These are phyloP conservation scores for Orthonychiurus folsomi DNA, from an alignment of 2,888 invertebrate species.

Conservation along the genomic window DNA sequence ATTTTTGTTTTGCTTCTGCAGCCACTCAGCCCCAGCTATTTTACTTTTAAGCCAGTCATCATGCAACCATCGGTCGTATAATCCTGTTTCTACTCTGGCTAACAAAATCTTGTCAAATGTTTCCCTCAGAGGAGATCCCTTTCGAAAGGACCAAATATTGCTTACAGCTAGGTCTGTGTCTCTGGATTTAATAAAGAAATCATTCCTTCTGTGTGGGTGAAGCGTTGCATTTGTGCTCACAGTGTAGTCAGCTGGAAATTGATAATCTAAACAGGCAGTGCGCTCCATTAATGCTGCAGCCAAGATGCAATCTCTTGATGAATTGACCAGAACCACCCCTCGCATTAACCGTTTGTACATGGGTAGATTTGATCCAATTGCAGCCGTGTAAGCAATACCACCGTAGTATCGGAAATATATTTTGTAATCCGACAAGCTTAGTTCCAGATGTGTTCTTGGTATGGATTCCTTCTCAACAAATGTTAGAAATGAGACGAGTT, in stretches of 20 bases:
- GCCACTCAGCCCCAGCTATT: conserved; percentile 5
- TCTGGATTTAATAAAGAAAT: background rate
- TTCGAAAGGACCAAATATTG: background rate
- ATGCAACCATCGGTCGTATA: background rate
- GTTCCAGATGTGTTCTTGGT: conserved; percentile 7
- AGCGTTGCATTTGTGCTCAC: conserved; percentile 2
- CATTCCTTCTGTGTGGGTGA: background rate
- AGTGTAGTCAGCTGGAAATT: background rate
- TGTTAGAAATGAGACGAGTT: conserved; percentile 3
- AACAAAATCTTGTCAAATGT: conserved; percentile 7
- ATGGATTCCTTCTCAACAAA: background rate
- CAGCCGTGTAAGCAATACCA: conserved; percentile 5
- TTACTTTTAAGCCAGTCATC: background rate
- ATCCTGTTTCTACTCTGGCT: background rate
- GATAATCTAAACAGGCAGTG: conserved; percentile 11
- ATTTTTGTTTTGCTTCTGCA: background rate
- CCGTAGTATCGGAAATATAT: conserved; percentile 11
- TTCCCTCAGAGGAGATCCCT: conserved; percentile 2
- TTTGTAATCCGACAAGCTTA: background rate
- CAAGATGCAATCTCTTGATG: conserved; percentile 6
- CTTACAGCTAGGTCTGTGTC: background rate
- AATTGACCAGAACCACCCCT: conserved; percentile 2
- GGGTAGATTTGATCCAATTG: background rate
- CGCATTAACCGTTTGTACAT: background rate
- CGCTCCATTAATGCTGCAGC: background rate